Conservation (phyloP, 2,113 vertebrate species). For the Pycnonotus jocosus region DNA sequence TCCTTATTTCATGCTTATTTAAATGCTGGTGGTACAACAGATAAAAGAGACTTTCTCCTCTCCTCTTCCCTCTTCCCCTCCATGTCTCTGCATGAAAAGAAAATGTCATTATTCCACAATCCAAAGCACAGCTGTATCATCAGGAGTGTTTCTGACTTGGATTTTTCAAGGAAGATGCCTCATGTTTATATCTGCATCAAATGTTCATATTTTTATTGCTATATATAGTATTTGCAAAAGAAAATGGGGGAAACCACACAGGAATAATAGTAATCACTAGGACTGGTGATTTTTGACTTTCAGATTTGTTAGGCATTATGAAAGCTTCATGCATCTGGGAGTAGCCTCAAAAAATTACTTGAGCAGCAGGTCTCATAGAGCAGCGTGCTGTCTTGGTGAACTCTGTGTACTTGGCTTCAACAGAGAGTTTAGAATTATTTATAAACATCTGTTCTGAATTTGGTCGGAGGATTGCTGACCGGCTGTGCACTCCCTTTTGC, state of each 20-base stretch:
- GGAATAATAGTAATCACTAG: neutral
- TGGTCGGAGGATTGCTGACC: neutral
- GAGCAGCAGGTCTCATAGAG: neutral
- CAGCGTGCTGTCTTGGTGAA: neutral
- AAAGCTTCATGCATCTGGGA: neutral
- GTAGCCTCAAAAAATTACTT: neutral
- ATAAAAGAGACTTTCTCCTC: neutral
- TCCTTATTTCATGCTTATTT: neutral
- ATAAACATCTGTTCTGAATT: slow-evolving; percentile 56
- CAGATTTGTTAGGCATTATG: neutral
- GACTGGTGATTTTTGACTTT: neutral
- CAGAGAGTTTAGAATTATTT: neutral
- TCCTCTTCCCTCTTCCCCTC: neutral
- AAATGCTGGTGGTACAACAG: neutral
- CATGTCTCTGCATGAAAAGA: neutral
- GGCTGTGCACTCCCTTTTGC: neutral
- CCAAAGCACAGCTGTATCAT: neutral
- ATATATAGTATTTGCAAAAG: neutral
- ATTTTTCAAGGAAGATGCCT: neutral
- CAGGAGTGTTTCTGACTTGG: neutral
- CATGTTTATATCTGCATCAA: neutral
- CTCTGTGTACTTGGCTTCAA: slow-evolving; percentile 40
- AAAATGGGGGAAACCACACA: neutral
- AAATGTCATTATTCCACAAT: neutral
- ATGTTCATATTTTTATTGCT: neutral